A percentile compares a stretch with the other conserved stretches of the same genome.
phyloP scores from a whole-genome alignment of 2,888 invertebrate species.

The Clostera curtula region DNA sequence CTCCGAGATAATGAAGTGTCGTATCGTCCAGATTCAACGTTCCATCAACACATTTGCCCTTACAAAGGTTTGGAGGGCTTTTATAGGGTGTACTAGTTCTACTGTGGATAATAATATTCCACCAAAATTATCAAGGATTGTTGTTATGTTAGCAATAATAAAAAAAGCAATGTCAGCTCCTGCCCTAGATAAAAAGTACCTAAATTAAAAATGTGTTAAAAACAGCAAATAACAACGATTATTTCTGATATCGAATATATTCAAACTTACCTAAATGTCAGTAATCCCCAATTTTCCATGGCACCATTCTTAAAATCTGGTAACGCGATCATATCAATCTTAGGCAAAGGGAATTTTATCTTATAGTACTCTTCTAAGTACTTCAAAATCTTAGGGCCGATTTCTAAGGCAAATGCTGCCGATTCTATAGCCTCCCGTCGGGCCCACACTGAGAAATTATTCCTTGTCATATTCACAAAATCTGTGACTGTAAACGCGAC shows the following conservation, averaged over 20 bases:
- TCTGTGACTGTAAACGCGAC: conserved; percentile 90
- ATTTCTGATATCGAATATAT: not conserved
- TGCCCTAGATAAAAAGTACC: too few species aligned
- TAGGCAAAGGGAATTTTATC: conserved; percentile 84
- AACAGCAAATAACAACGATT: too few species aligned
- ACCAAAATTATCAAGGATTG: too few species aligned
- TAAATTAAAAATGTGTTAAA: too few species aligned
- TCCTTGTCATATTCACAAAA: conserved; percentile 75
- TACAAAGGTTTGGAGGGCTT: conserved; percentile 16
- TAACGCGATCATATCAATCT: conserved; percentile 94
- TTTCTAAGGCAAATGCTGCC: conserved; percentile 82
- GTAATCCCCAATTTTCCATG: conserved; percentile 92
- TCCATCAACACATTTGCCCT: conserved; percentile 22
- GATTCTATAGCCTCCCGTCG: conserved; percentile 81
- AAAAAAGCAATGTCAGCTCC: too few species aligned
- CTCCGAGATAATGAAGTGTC: conserved; percentile 26
- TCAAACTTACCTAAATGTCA: conserved; percentile 78
- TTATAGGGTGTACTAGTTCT: conserved; percentile 14
- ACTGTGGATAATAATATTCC: too few species aligned
- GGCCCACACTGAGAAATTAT: conserved; percentile 82
- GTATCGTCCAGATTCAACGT: conserved; percentile 12
- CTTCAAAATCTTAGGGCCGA: conserved; percentile 82
- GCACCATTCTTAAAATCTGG: conserved; percentile 93
- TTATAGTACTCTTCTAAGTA: conserved; percentile 84
- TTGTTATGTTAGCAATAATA: too few species aligned